Conservation (phyloP, 1,140 invertebrate genomes). For the Sitophilus oryzae region DNA sequence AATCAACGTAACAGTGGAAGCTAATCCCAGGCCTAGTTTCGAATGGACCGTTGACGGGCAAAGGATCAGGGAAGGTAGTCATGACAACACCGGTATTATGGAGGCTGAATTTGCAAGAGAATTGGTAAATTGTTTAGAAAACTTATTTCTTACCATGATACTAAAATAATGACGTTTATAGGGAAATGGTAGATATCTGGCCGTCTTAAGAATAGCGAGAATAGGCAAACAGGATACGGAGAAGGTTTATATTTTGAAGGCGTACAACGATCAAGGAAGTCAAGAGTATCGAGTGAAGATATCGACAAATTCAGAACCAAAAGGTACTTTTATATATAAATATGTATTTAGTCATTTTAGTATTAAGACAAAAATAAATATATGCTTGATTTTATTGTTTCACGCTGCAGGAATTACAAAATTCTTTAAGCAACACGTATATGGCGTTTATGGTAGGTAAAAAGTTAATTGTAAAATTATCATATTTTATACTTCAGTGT, state of each 20-base stretch:
- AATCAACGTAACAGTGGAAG: slow-evolving; percentile 61
- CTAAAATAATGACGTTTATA: too few relatives aligned
- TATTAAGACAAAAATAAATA: background rate
- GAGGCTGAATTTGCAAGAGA: slow-evolving; percentile 48
- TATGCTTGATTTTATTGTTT: slow-evolving; percentile 1
- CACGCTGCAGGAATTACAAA: slow-evolving; percentile 24
- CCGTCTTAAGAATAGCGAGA: slow-evolving; percentile 56
- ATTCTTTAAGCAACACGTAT: slow-evolving; percentile 22
- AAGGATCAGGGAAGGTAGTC: slow-evolving; percentile 50
- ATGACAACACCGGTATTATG: slow-evolving; percentile 47
- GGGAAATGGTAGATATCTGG: slow-evolving; percentile 61
- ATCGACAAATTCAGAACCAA: slow-evolving; percentile 63
- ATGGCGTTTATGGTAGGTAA: slow-evolving; percentile 20
- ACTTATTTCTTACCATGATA: too few relatives aligned
- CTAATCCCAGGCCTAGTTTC: slow-evolving; percentile 60
- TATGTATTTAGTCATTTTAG: slow-evolving; percentile 9
- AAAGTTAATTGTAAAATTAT: too few relatives aligned
- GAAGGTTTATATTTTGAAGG: slow-evolving; percentile 58
- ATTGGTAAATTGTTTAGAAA: too few relatives aligned
- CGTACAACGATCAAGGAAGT: slow-evolving; percentile 58
- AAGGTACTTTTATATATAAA: slow-evolving; percentile 48
- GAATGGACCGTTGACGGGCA: slow-evolving; percentile 60
- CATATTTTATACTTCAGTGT: too few relatives aligned
- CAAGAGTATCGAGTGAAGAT: slow-evolving; percentile 58
- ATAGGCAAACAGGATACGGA: slow-evolving; percentile 72